Percentiles rank a stretch among this genome's conserved stretches.
phyloP scores from a whole-genome alignment of 2,888 invertebrate genomes.

The Tetropium fuscum region DNA sequence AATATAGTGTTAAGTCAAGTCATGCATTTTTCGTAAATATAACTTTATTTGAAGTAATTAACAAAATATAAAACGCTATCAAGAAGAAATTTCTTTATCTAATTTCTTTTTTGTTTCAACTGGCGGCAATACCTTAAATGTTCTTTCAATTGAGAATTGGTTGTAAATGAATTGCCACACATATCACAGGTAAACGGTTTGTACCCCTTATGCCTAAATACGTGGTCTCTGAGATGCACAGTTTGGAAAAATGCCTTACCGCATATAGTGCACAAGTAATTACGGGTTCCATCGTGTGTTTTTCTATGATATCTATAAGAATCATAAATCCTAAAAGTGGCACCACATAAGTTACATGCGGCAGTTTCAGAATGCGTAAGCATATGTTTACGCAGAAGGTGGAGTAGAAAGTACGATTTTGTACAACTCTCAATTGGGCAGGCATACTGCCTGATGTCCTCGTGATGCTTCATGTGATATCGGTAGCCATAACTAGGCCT shows the following conservation, averaged over 20 bases:
- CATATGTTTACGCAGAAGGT: slow-evolving; percentile 41
- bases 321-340: slow-evolving; percentile 39
- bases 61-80: no score
- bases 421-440: slow-evolving; percentile 40
- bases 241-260: slow-evolving; percentile 43
- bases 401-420: slow-evolving; percentile 37
- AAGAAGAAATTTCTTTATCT: no score
- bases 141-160: slow-evolving; percentile 37
- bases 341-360: slow-evolving; percentile 41
- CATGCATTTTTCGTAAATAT: no score
- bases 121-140: slow-evolving; percentile 24
- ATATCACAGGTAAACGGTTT: slow-evolving; percentile 47
- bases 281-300: slow-evolving; percentile 37
- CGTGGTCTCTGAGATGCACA: slow-evolving; percentile 47
- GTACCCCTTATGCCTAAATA: slow-evolving; percentile 47
- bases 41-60: no score
- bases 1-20: no score
- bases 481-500: slow-evolving; percentile 25
- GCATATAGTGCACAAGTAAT: slow-evolving; percentile 43
- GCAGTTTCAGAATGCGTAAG: slow-evolving; percentile 28
- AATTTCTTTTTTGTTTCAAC: neutral
- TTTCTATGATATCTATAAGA: slow-evolving; percentile 40
- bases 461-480: slow-evolving; percentile 24
- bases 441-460: slow-evolving; percentile 30
- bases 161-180: slow-evolving; percentile 46